A percentile compares a stretch with the other conserved stretches of the same genome.
Evolutionary conservation across 1,140 invertebrate species (phyloP).

Genomic region (Laupala kohalensis): DNA sequence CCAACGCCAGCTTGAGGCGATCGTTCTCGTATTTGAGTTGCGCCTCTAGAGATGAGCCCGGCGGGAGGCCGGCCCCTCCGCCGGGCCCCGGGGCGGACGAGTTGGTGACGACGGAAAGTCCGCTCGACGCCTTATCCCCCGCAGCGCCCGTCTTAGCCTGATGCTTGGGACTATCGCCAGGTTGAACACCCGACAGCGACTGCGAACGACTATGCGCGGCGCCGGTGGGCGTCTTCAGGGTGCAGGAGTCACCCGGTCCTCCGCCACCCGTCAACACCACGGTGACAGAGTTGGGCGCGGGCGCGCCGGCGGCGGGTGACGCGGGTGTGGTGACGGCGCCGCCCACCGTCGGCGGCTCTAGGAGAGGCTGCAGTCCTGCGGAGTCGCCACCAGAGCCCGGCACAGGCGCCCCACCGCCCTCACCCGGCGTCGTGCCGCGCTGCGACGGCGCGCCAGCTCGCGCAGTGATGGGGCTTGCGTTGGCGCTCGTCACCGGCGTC

Average conservation of each 20-base stretch:
- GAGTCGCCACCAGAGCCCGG: background rate
- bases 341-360: constrained; percentile 27
- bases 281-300: background rate
- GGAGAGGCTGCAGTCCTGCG: constrained; percentile 19
- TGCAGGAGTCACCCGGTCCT: constrained; percentile 18
- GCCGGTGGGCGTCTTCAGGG: constrained; percentile 21
- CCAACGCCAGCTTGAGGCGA: constrained; percentile 83
- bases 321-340: constrained; percentile 23
- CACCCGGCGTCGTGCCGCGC: constrained; percentile 21
- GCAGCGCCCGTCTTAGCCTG: constrained; percentile 26
- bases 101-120: constrained; percentile 17
- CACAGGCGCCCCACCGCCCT: background rate
- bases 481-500: constrained; percentile 69
- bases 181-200: constrained; percentile 33
- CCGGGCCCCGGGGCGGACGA: constrained; percentile 22
- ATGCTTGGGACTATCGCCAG: constrained; percentile 47
- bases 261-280: background rate
- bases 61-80: constrained; percentile 25
- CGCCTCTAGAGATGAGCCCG: constrained; percentile 49
- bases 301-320: constrained; percentile 16
- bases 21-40: constrained; percentile 97
- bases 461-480: constrained; percentile 66
- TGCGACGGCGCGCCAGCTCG: constrained; percentile 39
- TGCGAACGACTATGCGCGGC: constrained; percentile 35
- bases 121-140: constrained; percentile 19